Conservation (phyloP, 2,797 vertebrate genomes). For the Coendou prehensilis region DNA sequence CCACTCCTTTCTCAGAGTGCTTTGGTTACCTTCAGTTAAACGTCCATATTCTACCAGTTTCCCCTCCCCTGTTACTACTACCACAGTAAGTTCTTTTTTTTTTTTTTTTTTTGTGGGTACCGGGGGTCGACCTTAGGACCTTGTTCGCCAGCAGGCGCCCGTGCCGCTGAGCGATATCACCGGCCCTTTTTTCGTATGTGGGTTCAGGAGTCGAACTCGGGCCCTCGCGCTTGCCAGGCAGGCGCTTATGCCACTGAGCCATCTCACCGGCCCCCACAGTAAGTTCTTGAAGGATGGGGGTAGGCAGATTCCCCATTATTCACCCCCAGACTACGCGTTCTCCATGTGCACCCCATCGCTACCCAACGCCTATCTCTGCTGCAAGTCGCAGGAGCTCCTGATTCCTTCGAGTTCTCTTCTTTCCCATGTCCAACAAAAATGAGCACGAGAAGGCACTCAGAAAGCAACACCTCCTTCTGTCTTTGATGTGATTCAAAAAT, state of each 20-base stretch:
- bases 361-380: not conserved
- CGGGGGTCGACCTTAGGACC: no score
- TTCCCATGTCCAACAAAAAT: not conserved
- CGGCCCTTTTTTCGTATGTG: no score
- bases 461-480: not conserved
- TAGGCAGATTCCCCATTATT: not conserved
- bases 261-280: no score
- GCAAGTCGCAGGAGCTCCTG: not conserved
- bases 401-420: not conserved
- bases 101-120: no score
- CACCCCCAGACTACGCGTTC: no score
- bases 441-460: not conserved
- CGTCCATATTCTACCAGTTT: not conserved
- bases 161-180: no score
- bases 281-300: not conserved
- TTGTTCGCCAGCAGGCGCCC: no score
- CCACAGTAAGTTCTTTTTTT: not conserved
- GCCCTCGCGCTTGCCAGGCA: no score
- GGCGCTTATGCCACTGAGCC: no score
- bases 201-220: no score
- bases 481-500: not conserved
- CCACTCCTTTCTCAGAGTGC: not conserved
- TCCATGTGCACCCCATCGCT: not conserved
- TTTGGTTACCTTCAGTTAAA: not conserved
- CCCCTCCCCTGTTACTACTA: not conserved